Base-by-base conservation (phyloP, 2,888 invertebrate genomes). In the Drosophila algonquin region DNA sequence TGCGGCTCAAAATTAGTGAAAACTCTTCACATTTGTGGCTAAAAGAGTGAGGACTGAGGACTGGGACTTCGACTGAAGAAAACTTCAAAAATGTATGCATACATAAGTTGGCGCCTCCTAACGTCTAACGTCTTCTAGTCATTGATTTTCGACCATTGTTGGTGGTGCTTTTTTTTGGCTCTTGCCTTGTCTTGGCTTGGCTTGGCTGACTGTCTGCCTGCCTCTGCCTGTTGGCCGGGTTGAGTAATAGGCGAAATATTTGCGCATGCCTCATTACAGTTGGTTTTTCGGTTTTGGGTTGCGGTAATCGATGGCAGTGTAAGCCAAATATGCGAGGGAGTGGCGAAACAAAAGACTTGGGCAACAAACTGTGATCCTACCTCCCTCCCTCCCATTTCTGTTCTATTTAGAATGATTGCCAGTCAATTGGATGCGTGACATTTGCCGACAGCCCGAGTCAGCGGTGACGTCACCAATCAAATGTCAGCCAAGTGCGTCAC, bases 231-330 rank as follows among this genome's bases (percentile, higher is more conserved):
- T 65, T 40, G 62, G 40, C n/a, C 40, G 60, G 27, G 59, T 84
- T 84, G 77, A 80, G 72, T 80, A 87, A 84, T 87, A 87, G 73
- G 72, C 85, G 85, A 85, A 84, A 87, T 87, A 85, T 85, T 87
- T 87, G 85, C 87, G 87, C 83, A 84, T 78, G 87, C 73, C 83
- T 84, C 83, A 84, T 84, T 87, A 84, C 84, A 81, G 80, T 70
- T 80, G 76, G 73, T 70, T 84, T 80, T 67, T 67, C 3, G 62
- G 50, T 14, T 56, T 40, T 30, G 71, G 74, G 76, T 78, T 84
- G 87, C 73, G 73, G 87, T 84, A 87, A 84, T 87, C 84, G 76
- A 70, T 63, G 75, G 70, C 69, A 62, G 77, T 79, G 79, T 77
- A 77, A 61, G 69, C 68, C 62, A 84, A 77, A 74, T 77, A 84